Percentiles rank a stretch among this genome's conserved stretches.
phyloP scores from a whole-genome alignment of 2,113 vertebrate species.

The Cygnus buccinator region DNA sequence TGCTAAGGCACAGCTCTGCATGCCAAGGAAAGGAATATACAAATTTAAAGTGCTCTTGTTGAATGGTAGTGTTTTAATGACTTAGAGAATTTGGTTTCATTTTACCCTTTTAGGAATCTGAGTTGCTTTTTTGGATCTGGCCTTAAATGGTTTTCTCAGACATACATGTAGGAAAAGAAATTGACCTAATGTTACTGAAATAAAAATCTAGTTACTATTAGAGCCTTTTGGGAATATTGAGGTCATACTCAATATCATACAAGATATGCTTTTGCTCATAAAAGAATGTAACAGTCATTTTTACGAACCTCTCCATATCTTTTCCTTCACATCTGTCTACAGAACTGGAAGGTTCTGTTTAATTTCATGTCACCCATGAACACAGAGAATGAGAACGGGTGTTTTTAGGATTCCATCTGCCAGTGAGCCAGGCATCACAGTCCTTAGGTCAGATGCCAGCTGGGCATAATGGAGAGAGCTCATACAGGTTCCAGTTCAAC shows the following conservation, averaged over 20 bases:
- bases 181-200: background rate
- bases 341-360: background rate
- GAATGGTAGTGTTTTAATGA: background rate
- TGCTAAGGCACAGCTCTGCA: background rate
- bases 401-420: background rate
- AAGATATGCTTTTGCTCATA: background rate
- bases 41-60: background rate
- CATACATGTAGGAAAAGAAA: background rate
- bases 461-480: conserved; percentile 24
- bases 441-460: background rate
- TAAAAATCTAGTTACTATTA: background rate
- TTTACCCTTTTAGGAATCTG: background rate
- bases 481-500: conserved; percentile 49
- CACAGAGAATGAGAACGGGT: background rate
- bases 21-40: background rate
- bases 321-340: background rate
- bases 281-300: background rate
- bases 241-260: background rate
- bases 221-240: background rate
- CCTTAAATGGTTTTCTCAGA: background rate
- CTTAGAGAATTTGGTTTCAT: background rate
- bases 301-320: background rate
- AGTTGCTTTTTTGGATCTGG: background rate
- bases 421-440: background rate
- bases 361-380: background rate